phyloP scores from a whole-genome alignment of 1,140 invertebrate genomes.

The Potamilus streckersoni region DNA sequence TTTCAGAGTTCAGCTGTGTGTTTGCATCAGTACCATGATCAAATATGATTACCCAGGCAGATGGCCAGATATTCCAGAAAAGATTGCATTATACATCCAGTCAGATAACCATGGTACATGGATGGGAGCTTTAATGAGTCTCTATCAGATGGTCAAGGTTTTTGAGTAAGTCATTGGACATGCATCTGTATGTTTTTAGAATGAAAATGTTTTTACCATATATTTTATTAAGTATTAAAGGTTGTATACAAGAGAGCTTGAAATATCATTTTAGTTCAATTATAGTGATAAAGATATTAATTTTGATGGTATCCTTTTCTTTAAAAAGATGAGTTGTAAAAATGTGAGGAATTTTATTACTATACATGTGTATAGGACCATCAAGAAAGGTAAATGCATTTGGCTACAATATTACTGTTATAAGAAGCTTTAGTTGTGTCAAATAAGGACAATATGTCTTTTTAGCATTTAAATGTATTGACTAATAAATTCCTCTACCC shows the following conservation, averaged over 20 bases:
- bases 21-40: conserved; percentile 91
- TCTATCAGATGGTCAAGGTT: conserved; percentile 96
- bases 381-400: too few species aligned
- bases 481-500: too few species aligned
- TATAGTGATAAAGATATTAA: background rate
- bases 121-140: conserved; percentile 90
- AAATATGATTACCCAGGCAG: conserved; percentile 95
- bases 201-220: background rate
- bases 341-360: background rate
- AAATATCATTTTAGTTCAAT: background rate
- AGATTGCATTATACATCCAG: conserved; percentile 86
- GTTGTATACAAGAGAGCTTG: background rate
- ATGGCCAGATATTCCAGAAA: conserved; percentile 97
- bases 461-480: too few species aligned
- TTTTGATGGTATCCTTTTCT: background rate
- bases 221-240: background rate
- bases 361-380: too few species aligned
- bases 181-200: background rate
- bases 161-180: conserved; percentile 79
- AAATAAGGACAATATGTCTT: too few species aligned
- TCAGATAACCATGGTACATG: conserved; percentile 85
- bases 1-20: conserved; percentile 86
- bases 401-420: too few species aligned
- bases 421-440: too few species aligned
- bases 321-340: background rate